A percentile compares a stretch with the other conserved stretches of the same genome.
Evolutionary conservation across 2,888 invertebrate species (phyloP).

Genomic region (Cantharis nigra): DNA sequence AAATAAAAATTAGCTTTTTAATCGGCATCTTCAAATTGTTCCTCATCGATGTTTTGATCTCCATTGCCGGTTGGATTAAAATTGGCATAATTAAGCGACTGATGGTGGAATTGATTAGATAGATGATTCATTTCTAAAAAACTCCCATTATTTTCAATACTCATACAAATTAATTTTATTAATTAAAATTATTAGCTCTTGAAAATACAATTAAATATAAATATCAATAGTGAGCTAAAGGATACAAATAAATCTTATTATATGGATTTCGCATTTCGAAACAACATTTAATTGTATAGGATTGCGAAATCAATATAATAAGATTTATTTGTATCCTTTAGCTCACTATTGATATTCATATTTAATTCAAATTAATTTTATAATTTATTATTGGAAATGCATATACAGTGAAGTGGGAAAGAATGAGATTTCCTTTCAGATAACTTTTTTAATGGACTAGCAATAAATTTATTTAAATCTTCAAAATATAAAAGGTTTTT

Average conservation of each 20-base stretch:
- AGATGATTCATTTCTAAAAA: constrained; percentile 43
- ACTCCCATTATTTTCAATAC: constrained; percentile 13
- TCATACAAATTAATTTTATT: background rate
- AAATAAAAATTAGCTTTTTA: constrained; percentile 32
- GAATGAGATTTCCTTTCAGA: background rate
- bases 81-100: constrained; percentile 47
- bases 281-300: too few relatives aligned
- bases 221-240: too few relatives aligned
- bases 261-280: too few relatives aligned
- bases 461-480: too few relatives aligned
- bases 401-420: background rate
- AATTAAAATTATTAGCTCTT: too few relatives aligned
- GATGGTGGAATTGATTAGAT: constrained; percentile 52
- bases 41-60: constrained; percentile 56
- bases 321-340: too few relatives aligned
- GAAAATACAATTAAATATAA: too few relatives aligned
- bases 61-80: constrained; percentile 46
- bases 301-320: too few relatives aligned
- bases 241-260: too few relatives aligned
- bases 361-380: background rate
- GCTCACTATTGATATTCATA: too few relatives aligned
- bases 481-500: too few relatives aligned
- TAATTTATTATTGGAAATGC: background rate
- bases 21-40: constrained; percentile 65
- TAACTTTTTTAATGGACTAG: too few relatives aligned